These are phyloP conservation scores for Heteromormyrus szaboi DNA, from an alignment of 2,797 vertebrate species.

Conservation along the genomic window DNA sequence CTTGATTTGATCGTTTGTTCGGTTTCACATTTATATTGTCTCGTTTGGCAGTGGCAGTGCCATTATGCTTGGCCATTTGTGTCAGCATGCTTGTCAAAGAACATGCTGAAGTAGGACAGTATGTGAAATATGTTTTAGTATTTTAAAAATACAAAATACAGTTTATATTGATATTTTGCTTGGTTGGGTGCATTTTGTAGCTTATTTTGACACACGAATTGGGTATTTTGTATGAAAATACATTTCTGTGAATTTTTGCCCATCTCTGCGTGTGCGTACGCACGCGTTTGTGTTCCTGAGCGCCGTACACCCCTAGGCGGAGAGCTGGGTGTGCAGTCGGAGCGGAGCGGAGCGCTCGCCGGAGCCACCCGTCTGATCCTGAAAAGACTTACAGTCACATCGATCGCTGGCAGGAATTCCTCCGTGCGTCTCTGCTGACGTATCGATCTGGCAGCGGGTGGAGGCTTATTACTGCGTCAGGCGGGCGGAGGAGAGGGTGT, in stretches of 20 bases:
- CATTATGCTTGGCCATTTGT: neutral
- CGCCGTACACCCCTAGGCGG: neutral
- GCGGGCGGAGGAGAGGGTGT: neutral
- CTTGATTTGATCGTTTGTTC: neutral
- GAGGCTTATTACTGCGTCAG: neutral
- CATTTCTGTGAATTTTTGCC: neutral
- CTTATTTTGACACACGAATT: neutral
- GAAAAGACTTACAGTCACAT: neutral
- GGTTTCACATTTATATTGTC: neutral
- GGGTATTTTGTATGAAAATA: neutral
- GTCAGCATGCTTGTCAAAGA: neutral
- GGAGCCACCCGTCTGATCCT: neutral
- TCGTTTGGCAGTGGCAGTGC: neutral
- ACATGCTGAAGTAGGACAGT: neutral
- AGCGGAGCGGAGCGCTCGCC: neutral
- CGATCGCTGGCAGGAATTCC: neutral
- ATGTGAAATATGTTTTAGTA: neutral
- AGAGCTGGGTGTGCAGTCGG: neutral
- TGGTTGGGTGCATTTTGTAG: constrained; percentile 13
- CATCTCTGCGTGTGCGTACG: neutral
- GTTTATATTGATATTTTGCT: neutral
- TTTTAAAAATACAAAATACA: neutral
- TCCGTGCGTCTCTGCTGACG: neutral
- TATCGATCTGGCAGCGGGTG: neutral
- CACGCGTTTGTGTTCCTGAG: neutral